A percentile compares a stretch with the other conserved stretches of the same genome.
These are phyloP conservation scores for Sciurus niger DNA, from an alignment of 2,113 vertebrate species.

Conservation along the genomic window DNA sequence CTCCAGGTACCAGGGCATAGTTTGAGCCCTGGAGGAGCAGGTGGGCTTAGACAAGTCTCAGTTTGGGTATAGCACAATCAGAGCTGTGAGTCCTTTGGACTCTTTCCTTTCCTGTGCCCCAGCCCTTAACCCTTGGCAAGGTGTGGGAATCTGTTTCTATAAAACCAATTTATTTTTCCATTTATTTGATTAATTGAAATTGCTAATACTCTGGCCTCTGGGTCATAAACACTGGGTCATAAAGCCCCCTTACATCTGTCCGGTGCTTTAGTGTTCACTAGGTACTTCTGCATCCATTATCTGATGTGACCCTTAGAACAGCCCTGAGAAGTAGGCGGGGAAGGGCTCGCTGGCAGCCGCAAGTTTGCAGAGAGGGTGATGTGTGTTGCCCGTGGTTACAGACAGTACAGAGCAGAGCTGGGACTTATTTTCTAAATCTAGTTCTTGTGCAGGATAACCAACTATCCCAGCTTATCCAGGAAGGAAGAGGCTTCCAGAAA, in stretches of 20 bases:
- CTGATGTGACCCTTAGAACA: slow-evolving; percentile 62
- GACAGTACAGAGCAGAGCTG: neutral
- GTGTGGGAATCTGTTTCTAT: slow-evolving; percentile 65
- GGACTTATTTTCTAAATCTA: neutral
- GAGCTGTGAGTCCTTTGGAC: neutral
- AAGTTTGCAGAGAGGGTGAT: neutral
- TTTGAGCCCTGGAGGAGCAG: neutral
- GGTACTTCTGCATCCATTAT: slow-evolving; percentile 66
- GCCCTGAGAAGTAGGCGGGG: neutral
- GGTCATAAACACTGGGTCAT: slow-evolving; percentile 76
- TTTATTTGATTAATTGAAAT: slow-evolving; percentile 85
- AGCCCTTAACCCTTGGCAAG: slow-evolving; percentile 66
- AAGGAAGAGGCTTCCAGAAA: neutral
- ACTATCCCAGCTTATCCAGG: neutral
- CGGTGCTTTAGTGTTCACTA: slow-evolving; percentile 50
- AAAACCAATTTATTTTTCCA: slow-evolving; percentile 84
- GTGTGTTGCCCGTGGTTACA: neutral
- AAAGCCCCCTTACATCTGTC: slow-evolving; percentile 70
- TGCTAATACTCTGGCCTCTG: slow-evolving; percentile 72
- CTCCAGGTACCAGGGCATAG: neutral
- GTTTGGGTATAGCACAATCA: neutral
- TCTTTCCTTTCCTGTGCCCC: slow-evolving; percentile 4
- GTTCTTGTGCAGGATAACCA: neutral
- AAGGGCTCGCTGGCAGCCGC: neutral
- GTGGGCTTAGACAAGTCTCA: neutral